phyloP scores from a whole-genome alignment of 2,797 vertebrate genomes.

The Heliangelus exortis region DNA sequence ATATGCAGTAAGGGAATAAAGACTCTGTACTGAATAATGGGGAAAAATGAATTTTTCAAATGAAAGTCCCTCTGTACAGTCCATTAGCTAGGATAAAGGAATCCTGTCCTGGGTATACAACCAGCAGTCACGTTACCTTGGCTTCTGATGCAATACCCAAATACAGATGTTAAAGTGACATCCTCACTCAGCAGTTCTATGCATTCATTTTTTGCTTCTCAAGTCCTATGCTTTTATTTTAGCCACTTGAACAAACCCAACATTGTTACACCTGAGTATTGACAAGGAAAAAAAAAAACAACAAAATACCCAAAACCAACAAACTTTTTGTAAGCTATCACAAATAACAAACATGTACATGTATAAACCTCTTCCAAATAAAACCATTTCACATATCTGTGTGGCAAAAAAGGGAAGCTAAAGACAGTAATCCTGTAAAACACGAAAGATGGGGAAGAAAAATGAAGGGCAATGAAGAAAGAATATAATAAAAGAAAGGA shows the following conservation, averaged over 20 bases:
- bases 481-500: neutral
- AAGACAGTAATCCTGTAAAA: neutral
- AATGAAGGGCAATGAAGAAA: neutral
- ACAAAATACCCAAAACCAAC: neutral
- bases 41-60: neutral
- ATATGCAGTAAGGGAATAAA: neutral
- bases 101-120: neutral
- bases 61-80: neutral
- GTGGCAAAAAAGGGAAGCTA: neutral
- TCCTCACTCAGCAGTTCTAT: neutral
- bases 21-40: neutral
- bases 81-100: neutral
- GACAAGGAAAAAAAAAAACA: neutral
- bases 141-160: neutral
- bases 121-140: neutral
- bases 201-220: neutral
- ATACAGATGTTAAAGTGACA: neutral
- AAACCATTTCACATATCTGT: neutral
- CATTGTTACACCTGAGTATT: neutral
- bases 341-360: neutral
- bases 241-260: neutral
- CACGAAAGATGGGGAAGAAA: neutral
- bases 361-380: neutral
- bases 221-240: neutral
- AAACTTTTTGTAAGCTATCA: neutral